Conservation (phyloP, 2,888 invertebrate genomes). For the Brachylomia viminalis region DNA sequence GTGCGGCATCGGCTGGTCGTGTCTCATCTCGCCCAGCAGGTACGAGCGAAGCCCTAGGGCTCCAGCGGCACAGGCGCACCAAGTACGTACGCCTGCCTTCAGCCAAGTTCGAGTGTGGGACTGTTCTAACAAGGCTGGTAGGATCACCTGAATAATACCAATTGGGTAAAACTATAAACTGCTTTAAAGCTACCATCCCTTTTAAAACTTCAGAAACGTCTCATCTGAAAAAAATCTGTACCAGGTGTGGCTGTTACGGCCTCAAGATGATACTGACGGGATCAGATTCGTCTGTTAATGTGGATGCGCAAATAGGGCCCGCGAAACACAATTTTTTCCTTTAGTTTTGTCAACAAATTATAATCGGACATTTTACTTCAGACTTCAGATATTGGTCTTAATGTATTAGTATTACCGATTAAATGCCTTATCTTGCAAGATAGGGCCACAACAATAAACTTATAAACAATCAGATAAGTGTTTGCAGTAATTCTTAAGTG, state of each 20-base stretch:
- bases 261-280: neutral
- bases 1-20: slow-evolving; percentile 79
- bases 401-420: neutral
- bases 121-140: slow-evolving; percentile 98
- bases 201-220: neutral
- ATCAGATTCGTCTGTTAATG: neutral
- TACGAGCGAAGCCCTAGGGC: slow-evolving; percentile 97
- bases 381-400: neutral
- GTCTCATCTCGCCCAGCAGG: slow-evolving; percentile 93
- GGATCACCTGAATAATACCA: slow-evolving; percentile 92
- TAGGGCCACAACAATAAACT: slow-evolving; percentile 3
- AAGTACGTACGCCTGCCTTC: slow-evolving; percentile 96
- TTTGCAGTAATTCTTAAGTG: neutral
- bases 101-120: slow-evolving; percentile 98
- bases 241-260: neutral
- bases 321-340: neutral
- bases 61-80: slow-evolving; percentile 97
- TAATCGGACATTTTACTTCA: neutral
- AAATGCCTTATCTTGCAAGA: slow-evolving; percentile 21
- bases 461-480: neutral
- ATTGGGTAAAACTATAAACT: slow-evolving; percentile 4
- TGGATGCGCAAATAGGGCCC: neutral
- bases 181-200: neutral
- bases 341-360: neutral
- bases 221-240: neutral